Evolutionary conservation across 2,888 invertebrate genomes (phyloP).

Genomic region (Drosophila colorata): DNA sequence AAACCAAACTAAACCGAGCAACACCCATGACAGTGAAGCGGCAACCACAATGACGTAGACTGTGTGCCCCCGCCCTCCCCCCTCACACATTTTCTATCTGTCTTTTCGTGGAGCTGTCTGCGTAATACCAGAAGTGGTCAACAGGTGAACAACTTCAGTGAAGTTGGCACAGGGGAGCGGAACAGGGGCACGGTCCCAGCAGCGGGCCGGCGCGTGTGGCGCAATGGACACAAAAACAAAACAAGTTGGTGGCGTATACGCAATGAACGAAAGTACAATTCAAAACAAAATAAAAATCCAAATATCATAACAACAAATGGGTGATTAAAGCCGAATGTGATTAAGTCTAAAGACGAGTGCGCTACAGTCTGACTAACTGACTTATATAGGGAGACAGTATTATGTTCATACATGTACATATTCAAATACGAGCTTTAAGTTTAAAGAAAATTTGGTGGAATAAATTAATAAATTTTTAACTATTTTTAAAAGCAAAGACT

Average conservation of each 20-base stretch:
- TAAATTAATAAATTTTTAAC: too few relatives aligned
- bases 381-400: too few relatives aligned
- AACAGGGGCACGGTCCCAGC: constrained; percentile 16
- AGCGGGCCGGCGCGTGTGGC: constrained; percentile 30
- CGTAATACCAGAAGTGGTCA: constrained; percentile 78
- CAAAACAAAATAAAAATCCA: constrained; percentile 65
- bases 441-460: too few relatives aligned
- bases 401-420: too few relatives aligned
- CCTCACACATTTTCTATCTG: neutral
- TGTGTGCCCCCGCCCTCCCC: neutral
- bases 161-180: constrained; percentile 16
- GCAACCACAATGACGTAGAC: constrained; percentile 37
- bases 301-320: constrained; percentile 47
- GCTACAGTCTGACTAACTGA: constrained; percentile 10
- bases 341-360: constrained; percentile 19
- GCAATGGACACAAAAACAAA: constrained; percentile 51
- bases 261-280: constrained; percentile 71
- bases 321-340: constrained; percentile 18
- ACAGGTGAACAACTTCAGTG: constrained; percentile 70
- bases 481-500: too few relatives aligned
- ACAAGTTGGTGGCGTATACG: constrained; percentile 63
- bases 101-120: constrained; percentile 30
- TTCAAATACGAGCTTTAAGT: too few relatives aligned
- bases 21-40: constrained; percentile 68
- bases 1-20: constrained; percentile 21